These are phyloP conservation scores for Silurus meridionalis DNA, from an alignment of 2,113 vertebrate genomes.

Conservation along the genomic window DNA sequence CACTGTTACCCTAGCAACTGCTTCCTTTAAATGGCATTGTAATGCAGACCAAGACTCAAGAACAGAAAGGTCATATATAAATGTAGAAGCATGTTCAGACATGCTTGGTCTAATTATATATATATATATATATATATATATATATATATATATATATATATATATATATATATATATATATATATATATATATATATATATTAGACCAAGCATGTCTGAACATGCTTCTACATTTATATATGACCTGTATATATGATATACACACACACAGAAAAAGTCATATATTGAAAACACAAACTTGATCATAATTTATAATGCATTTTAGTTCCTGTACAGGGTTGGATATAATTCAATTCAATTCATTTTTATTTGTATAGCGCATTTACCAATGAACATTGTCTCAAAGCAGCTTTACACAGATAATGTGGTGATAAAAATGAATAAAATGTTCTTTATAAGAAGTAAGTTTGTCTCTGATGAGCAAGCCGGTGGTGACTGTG, in stretches of 20 bases:
- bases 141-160: no score
- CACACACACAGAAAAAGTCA: neutral
- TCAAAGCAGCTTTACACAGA: no score
- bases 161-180: no score
- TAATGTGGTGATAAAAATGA: no score
- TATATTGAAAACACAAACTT: neutral
- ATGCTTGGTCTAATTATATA: conserved; percentile 2
- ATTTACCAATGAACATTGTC: no score
- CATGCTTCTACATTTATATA: neutral
- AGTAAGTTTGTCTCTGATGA: no score
- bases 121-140: no score
- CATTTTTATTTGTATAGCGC: no score
- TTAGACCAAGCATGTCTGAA: conserved; percentile 18
- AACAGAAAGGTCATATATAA: conserved; percentile 12
- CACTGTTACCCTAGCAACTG: conserved; percentile 42
- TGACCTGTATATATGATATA: neutral
- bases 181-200: no score
- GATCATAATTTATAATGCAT: neutral
- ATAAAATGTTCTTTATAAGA: no score
- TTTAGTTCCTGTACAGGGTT: neutral
- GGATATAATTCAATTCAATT: no score
- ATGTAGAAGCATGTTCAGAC: neutral
- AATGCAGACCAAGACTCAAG: conserved; percentile 25
- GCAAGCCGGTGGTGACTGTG: no score
- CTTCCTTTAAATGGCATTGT: conserved; percentile 35